A percentile compares a stretch with the other conserved stretches of the same genome.
These are phyloP conservation scores for Microcebus tavaratra DNA, from an alignment of 2,113 vertebrate genomes.

Conservation along the genomic window DNA sequence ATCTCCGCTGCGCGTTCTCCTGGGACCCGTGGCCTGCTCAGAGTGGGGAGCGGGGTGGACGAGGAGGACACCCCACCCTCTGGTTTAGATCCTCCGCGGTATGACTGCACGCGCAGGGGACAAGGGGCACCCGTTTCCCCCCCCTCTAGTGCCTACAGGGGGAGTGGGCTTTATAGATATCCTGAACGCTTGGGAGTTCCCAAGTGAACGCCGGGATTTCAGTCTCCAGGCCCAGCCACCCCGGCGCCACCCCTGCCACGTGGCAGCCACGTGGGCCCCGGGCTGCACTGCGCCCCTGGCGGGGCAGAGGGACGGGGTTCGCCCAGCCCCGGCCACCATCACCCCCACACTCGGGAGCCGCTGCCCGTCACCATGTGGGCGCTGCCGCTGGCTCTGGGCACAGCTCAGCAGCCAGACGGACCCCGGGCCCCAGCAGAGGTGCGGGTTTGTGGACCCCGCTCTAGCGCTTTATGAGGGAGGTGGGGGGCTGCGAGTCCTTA, in stretches of 20 bases:
- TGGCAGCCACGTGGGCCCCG: not conserved
- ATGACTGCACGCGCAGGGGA: not conserved
- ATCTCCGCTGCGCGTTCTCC: not conserved
- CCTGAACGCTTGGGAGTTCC: not conserved
- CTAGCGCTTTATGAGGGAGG: not conserved
- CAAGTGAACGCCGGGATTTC: no score
- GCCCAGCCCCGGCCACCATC: not conserved
- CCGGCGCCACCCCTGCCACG: not conserved
- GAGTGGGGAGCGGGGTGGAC: not conserved
- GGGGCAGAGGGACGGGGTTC: not conserved
- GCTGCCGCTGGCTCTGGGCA: no score
- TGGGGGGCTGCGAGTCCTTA: not conserved
- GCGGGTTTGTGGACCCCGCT: not conserved
- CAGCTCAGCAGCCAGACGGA: accelerated
- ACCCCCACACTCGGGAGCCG: not conserved
- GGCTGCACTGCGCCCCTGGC: accelerated
- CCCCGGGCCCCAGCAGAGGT: not conserved
- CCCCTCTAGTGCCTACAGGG: not conserved
- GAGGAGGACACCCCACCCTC: no score
- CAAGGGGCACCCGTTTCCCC: not conserved
- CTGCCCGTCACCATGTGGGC: accelerated
- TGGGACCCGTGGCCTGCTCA: not conserved
- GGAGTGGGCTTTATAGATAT: not conserved
- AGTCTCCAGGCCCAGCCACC: not conserved
- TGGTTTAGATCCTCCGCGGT: not conserved